phyloP scores from a whole-genome alignment of 1,140 invertebrate genomes.

The Bombus sylvicola region DNA sequence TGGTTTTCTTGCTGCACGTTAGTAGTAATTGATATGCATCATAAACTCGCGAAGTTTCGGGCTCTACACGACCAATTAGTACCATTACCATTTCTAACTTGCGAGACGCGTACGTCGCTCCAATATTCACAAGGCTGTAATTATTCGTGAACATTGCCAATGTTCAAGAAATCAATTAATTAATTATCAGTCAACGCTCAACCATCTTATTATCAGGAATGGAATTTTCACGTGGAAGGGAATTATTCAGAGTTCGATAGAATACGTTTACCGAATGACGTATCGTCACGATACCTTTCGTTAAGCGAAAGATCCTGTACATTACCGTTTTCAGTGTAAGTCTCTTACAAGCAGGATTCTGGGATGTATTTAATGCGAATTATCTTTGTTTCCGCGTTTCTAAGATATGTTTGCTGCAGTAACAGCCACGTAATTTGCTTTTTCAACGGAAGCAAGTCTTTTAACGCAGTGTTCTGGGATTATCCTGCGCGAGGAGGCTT shows the following conservation, averaged over 20 bases:
- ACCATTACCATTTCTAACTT: too few relatives aligned
- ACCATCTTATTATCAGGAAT: too few relatives aligned
- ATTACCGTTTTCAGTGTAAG: not conserved
- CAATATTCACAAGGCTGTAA: too few relatives aligned
- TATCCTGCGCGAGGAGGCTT: not conserved
- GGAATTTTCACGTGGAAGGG: too few relatives aligned
- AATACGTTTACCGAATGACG: too few relatives aligned
- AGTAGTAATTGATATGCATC: not conserved
- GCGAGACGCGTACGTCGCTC: too few relatives aligned
- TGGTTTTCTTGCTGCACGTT: not conserved
- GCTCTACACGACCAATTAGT: too few relatives aligned
- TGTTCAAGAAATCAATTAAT: too few relatives aligned
- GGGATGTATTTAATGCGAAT: not conserved
- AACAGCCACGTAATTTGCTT: conserved; percentile 10
- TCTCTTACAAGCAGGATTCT: not conserved
- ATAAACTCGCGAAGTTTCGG: not conserved
- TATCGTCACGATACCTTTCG: conserved; percentile 4
- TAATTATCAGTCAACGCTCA: too few relatives aligned
- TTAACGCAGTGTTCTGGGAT: conserved; percentile 6
- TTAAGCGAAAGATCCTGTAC: too few relatives aligned
- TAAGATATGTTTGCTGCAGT: not conserved
- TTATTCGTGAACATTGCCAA: too few relatives aligned
- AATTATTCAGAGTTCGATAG: too few relatives aligned
- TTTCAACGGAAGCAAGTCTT: not conserved
- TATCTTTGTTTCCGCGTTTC: conserved; percentile 15